phyloP scores from a whole-genome alignment of 2,888 invertebrate genomes.

The Aradus depressus region DNA sequence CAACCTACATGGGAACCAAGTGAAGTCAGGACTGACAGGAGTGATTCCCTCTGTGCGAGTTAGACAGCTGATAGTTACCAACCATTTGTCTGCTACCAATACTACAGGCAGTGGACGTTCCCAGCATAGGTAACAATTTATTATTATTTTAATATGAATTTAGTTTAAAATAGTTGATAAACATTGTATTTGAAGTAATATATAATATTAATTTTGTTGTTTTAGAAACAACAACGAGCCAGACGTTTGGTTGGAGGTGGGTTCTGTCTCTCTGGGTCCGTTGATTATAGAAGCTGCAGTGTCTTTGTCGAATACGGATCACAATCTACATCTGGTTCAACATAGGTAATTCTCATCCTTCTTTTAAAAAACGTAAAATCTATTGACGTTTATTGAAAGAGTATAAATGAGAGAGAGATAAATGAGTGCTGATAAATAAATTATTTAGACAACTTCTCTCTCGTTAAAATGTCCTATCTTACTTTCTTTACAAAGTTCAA shows the following conservation, averaged over 20 bases:
- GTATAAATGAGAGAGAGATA: no score
- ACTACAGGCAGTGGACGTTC: slow-evolving; percentile 50
- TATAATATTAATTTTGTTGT: slow-evolving; percentile 5
- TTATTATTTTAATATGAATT: background rate
- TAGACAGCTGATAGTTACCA: slow-evolving; percentile 51
- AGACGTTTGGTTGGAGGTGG: slow-evolving; percentile 86
- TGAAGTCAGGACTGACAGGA: slow-evolving; percentile 78
- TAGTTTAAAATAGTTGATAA: background rate
- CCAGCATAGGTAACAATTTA: slow-evolving; percentile 34
- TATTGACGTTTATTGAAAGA: no score
- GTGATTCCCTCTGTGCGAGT: slow-evolving; percentile 63
- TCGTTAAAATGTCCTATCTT: no score
- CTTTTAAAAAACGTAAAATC: background rate
- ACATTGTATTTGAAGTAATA: slow-evolving; percentile 7
- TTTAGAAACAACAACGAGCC: slow-evolving; percentile 37
- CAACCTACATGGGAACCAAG: slow-evolving; percentile 88
- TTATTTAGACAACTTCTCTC: no score
- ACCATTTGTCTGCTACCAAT: slow-evolving; percentile 49
- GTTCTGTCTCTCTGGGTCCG: slow-evolving; percentile 80
- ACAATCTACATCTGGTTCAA: slow-evolving; percentile 64
- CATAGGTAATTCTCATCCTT: slow-evolving; percentile 47
- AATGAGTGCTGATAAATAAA: no score
- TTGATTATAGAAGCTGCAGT: slow-evolving; percentile 80
- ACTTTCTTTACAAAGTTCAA: no score
- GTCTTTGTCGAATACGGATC: slow-evolving; percentile 64